Conservation (phyloP, 2,888 invertebrate species). For the Nemotelus pantherinus region DNA sequence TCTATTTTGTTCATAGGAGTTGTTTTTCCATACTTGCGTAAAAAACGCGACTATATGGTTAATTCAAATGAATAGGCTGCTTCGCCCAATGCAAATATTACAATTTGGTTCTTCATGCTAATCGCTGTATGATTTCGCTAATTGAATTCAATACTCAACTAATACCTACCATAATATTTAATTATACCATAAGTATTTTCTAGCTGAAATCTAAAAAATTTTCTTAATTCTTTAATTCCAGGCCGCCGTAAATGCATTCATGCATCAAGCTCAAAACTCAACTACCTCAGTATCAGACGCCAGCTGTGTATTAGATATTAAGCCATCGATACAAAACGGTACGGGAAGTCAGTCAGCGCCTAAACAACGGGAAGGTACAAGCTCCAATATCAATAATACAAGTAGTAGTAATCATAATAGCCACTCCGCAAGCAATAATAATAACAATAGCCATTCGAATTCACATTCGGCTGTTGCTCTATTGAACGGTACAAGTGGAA, state of each 20-base stretch:
- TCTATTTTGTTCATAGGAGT: too few relatives aligned
- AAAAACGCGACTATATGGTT: too few relatives aligned
- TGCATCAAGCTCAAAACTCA: constrained; percentile 77
- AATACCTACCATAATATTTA: too few relatives aligned
- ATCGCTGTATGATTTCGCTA: too few relatives aligned
- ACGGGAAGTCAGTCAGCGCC: constrained; percentile 65
- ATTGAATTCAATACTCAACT: too few relatives aligned
- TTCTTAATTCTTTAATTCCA: constrained; percentile 56
- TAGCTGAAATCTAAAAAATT: too few relatives aligned
- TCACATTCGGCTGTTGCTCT: constrained; percentile 49
- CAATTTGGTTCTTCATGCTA: too few relatives aligned
- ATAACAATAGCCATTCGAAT: constrained; percentile 51
- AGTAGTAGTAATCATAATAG: constrained; percentile 51
- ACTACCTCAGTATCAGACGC: constrained; percentile 65
- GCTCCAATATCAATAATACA: constrained; percentile 50
- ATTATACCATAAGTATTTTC: too few relatives aligned
- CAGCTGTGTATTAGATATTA: constrained; percentile 72
- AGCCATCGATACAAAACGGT: constrained; percentile 68
- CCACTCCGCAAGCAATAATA: constrained; percentile 51
- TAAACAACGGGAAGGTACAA: constrained; percentile 85
- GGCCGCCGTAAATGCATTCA: constrained; percentile 86
- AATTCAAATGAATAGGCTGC: too few relatives aligned
- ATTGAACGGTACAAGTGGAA: constrained; percentile 35
- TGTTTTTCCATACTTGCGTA: too few relatives aligned
- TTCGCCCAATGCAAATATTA: too few relatives aligned